Conservation (phyloP, 1,140 invertebrate genomes). For the Leptopilina clavipes region DNA sequence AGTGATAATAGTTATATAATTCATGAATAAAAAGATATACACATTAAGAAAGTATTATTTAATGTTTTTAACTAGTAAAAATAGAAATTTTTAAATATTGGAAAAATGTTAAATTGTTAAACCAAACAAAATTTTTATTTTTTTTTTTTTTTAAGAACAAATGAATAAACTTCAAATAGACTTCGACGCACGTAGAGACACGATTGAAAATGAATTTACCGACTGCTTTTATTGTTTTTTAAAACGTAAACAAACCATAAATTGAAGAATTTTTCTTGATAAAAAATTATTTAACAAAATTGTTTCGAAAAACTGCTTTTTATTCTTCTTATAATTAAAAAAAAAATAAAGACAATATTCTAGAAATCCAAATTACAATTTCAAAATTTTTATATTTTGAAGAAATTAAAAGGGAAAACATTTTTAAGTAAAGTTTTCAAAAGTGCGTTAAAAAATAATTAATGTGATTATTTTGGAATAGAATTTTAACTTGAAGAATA, state of each 20-base stretch:
- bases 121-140: neutral
- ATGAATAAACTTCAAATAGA: neutral
- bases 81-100: no score
- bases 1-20: neutral
- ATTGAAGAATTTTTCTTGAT: neutral
- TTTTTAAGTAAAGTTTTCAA: no score
- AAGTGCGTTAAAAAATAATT: neutral
- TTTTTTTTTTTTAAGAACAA: neutral
- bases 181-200: conserved; percentile 12
- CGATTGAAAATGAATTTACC: conserved; percentile 26
- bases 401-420: no score
- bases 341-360: no score
- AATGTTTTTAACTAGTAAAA: no score
- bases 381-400: no score
- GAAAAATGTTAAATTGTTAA: no score
- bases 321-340: no score
- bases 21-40: neutral
- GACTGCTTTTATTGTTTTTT: neutral
- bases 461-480: neutral
- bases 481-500: neutral
- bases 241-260: conserved; percentile 13
- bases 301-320: no score
- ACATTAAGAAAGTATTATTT: no score
- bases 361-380: no score
- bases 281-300: neutral